phyloP scores from a whole-genome alignment of 2,888 invertebrate species.

The Agrochola lota region DNA sequence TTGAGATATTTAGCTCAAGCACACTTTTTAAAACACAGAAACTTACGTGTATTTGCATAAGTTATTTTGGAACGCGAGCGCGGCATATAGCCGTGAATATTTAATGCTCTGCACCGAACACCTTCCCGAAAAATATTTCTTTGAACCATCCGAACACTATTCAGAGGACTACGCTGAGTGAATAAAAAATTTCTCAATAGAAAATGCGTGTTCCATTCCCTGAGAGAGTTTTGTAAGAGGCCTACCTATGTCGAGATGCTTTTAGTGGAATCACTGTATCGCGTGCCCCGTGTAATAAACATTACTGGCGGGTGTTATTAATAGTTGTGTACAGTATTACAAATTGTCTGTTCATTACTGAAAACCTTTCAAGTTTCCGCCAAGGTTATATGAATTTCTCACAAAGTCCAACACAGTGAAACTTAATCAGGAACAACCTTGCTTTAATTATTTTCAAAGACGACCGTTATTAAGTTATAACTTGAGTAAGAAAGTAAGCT shows the following conservation, averaged over 20 bases:
- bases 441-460: constrained; percentile 51
- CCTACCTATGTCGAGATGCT: constrained; percentile 78
- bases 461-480: constrained; percentile 46
- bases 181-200: constrained; percentile 79
- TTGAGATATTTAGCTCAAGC: constrained; percentile 61
- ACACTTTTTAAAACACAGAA: constrained; percentile 74
- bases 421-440: constrained; percentile 52
- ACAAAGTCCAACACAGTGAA: constrained; percentile 41
- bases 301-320: constrained; percentile 76
- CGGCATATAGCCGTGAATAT: constrained; percentile 82
- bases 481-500: constrained; percentile 29
- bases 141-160: constrained; percentile 80
- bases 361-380: constrained; percentile 67
- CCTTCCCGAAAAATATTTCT: constrained; percentile 80
- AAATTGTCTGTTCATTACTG: constrained; percentile 76
- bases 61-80: constrained; percentile 79
- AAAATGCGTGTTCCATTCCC: constrained; percentile 75
- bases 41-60: constrained; percentile 80
- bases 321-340: constrained; percentile 75
- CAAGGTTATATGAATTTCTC: constrained; percentile 52
- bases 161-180: constrained; percentile 77
- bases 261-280: constrained; percentile 86
- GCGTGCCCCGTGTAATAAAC: constrained; percentile 82
- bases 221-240: constrained; percentile 72
- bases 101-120: constrained; percentile 74